Percentiles rank a stretch among this genome's conserved stretches.
Conservation (phyloP, 2,113 vertebrate species). For the Mus pahari region DNA sequence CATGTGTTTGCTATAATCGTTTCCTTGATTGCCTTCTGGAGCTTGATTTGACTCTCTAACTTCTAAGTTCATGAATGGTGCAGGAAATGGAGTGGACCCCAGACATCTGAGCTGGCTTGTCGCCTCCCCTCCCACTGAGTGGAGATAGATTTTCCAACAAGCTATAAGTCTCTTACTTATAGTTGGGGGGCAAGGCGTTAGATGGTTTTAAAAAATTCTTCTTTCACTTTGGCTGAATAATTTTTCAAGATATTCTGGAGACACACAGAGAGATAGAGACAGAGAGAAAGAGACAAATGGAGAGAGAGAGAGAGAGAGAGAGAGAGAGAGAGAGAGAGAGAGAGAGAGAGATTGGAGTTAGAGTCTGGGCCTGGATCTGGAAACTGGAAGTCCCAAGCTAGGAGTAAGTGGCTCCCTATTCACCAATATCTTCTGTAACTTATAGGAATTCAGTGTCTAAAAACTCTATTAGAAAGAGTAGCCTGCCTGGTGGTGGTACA, state of each 20-base stretch:
- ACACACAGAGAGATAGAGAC: too few species aligned
- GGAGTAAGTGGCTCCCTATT: background rate
- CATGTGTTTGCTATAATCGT: conserved; percentile 25
- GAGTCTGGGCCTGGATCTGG: background rate
- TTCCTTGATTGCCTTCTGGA: conserved; percentile 15
- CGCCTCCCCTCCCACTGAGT: background rate
- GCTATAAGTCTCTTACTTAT: background rate
- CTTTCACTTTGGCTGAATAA: conserved; percentile 39
- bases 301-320: too few species aligned
- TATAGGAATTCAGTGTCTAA: conserved; percentile 17
- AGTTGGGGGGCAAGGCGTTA: background rate
- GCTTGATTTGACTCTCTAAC: conserved; percentile 34
- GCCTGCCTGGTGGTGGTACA: background rate
- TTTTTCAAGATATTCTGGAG: conserved; percentile 30
- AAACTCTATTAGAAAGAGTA: background rate
- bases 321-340: background rate
- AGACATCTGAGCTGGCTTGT: background rate
- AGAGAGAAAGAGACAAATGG: too few species aligned
- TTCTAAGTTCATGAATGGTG: conserved; percentile 10
- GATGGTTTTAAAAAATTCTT: conserved; percentile 32
- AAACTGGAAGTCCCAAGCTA: background rate
- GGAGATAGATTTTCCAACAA: conserved; percentile 36
- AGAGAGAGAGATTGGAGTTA: too few species aligned
- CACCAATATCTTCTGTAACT: background rate
- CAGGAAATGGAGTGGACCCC: background rate